Evolutionary conservation across 2,888 invertebrate genomes (phyloP).

Genomic region (Halictus quadricinctus): DNA sequence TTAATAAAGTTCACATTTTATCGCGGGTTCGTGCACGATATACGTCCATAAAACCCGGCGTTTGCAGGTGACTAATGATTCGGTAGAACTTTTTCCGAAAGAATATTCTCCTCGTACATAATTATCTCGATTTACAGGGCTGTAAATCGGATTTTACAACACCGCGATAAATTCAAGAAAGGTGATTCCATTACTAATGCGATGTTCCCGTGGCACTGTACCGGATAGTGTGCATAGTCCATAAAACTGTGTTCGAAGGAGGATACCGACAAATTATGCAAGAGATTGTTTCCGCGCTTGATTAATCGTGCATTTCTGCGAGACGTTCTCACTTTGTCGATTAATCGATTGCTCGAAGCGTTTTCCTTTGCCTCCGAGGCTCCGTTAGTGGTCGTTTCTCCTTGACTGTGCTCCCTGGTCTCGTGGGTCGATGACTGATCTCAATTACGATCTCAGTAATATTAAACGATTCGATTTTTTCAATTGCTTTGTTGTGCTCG

Average conservation of each 20-base stretch:
- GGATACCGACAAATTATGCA: not conserved
- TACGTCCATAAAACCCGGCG: not conserved
- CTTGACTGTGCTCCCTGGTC: slow-evolving; percentile 50
- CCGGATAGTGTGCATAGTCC: not conserved
- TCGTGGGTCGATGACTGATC: slow-evolving; percentile 53
- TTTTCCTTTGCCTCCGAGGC: slow-evolving; percentile 23
- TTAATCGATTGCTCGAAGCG: slow-evolving; percentile 51
- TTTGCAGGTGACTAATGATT: not conserved
- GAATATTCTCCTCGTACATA: not conserved
- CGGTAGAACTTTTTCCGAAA: not conserved
- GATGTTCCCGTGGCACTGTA: not conserved
- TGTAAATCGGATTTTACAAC: not conserved
- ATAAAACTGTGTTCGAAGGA: not conserved
- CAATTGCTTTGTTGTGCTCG: not conserved
- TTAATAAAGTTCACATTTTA: not conserved
- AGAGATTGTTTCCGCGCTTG: slow-evolving; percentile 19
- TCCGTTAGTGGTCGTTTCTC: slow-evolving; percentile 49
- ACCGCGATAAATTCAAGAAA: not conserved
- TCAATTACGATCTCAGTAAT: slow-evolving; percentile 26
- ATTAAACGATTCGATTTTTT: slow-evolving; percentile 33
- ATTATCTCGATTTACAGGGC: slow-evolving; percentile 26
- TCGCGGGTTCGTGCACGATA: not conserved
- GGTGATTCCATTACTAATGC: not conserved
- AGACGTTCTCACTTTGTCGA: slow-evolving; percentile 24
- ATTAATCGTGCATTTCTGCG: slow-evolving; percentile 43